Evolutionary conservation across 2,113 vertebrate species (phyloP), one percentile per base, ranked within the genome.

Genomic region (Phrynosoma blainvillii): DNA sequence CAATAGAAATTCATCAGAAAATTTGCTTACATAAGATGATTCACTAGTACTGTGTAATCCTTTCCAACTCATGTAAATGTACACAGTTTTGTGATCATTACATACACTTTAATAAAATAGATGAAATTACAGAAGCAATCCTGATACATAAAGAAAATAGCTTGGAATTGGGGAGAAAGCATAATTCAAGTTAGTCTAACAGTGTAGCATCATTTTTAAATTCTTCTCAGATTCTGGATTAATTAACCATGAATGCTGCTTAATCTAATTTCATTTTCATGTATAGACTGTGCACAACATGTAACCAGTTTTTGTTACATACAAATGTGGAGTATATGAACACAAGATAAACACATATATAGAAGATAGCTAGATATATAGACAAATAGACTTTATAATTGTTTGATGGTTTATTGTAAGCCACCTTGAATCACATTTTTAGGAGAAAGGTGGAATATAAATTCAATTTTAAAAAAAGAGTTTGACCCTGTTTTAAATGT

Each of bases 11-110:
- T 95, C 82, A 94, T 95, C 87, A 91, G 89, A 92, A 47, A 95
- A 95, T 87, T 95, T 93, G 82, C 92, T 96, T 96, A 94, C 86
- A 91, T 95, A 94, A 95, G 80, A 70, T 88, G 87, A 89, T 92
- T 91, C 66, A 1, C 73, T 91, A 66, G 75, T 89, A 71, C 75
- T 87, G 74, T 87, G 65, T 92, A 96, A 95, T 96, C 92, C 70
- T 90, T 94, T 95, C 73, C 86, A 93, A 91, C 59, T 47, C 71
- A 54, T 62, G 77, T 88, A 94, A 78, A 16, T 66, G 3, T 4
- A 52, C 14, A 66, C 27, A 20, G 4, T 85, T 66, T 77, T 25
- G 14, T 36, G 9, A 25, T 5, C n/a, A 32, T 66, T 85, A 11
- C 11, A 47, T 66, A 14, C 18, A 66, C 59, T 85, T 36, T 85